These are phyloP conservation scores for Caenorhabditis doughertyi DNA, from an alignment of 2,888 invertebrate genomes.

Conservation along the genomic window DNA sequence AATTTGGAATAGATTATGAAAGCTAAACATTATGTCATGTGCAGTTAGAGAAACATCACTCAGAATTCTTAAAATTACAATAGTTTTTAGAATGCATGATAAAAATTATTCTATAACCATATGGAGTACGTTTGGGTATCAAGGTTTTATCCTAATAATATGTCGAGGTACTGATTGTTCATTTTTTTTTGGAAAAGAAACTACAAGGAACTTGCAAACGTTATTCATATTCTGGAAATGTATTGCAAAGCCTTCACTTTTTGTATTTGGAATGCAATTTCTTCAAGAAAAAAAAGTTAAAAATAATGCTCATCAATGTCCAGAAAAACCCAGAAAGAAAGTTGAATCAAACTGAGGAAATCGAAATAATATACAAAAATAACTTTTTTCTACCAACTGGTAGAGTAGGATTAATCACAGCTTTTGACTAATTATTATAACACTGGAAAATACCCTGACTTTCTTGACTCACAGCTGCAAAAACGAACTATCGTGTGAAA, in stretches of 20 bases:
- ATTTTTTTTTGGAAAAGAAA: neutral
- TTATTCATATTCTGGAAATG: neutral
- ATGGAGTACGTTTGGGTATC: too few species aligned
- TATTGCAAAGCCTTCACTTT: neutral
- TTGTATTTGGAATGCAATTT: neutral
- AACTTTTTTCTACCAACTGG: too few species aligned
- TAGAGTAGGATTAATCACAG: too few species aligned
- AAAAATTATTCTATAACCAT: too few species aligned
- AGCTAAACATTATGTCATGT: conserved; percentile 1
- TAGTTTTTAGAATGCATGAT: neutral
- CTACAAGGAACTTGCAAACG: neutral
- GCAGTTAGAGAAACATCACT: neutral
- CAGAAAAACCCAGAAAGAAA: neutral
- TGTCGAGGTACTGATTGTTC: too few species aligned
- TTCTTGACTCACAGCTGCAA: too few species aligned
- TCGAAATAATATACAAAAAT: neutral
- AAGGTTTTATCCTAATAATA: too few species aligned
- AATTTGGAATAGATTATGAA: neutral
- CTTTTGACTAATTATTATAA: too few species aligned
- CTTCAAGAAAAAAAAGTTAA: neutral
- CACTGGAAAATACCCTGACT: too few species aligned
- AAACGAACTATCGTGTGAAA: too few species aligned
- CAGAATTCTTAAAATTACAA: neutral
- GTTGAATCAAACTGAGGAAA: neutral
- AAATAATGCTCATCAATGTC: neutral